A percentile compares a stretch with the other conserved stretches of the same genome.
Evolutionary conservation across 1,140 invertebrate species (phyloP).

Genomic region (Hycleus phaleratus): DNA sequence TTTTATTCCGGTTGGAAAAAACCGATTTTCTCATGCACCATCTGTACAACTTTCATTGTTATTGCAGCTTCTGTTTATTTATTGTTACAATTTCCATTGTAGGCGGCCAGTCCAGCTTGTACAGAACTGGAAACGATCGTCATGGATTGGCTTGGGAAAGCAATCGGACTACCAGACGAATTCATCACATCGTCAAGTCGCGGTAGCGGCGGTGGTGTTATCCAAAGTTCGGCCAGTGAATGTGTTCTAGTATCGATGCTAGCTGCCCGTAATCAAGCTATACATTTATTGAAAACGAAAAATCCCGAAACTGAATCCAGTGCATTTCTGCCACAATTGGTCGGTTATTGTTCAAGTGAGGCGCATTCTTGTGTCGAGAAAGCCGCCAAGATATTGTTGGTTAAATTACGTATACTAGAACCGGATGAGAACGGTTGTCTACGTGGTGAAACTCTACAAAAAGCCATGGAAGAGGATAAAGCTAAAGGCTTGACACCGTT

Average conservation of each 20-base stretch:
- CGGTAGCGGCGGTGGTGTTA: conserved; percentile 82
- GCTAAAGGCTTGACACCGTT: conserved; percentile 77
- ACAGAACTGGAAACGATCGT: conserved; percentile 95
- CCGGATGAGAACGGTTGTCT: conserved; percentile 76
- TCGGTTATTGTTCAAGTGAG: conserved; percentile 93
- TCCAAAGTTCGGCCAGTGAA: conserved; percentile 90
- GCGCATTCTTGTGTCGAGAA: conserved; percentile 97
- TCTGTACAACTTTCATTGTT: not conserved
- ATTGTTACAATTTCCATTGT: not conserved
- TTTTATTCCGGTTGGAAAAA: not conserved
- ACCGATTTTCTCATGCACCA: not conserved
- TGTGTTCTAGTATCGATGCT: conserved; percentile 83
- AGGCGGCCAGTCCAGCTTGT: conserved; percentile 91
- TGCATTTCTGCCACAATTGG: conserved; percentile 76
- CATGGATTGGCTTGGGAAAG: conserved; percentile 96
- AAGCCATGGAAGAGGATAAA: conserved; percentile 68
- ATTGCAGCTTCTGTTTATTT: not conserved
- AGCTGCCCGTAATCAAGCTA: conserved; percentile 82
- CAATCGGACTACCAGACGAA: conserved; percentile 80
- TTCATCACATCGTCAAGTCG: conserved; percentile 71
- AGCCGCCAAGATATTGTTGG: conserved; percentile 84
- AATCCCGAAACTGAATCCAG: conserved; percentile 74
- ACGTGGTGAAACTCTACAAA: conserved; percentile 61
- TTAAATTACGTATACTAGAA: conserved; percentile 81
- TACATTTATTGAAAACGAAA: conserved; percentile 62